These are phyloP conservation scores for Aurelia aurita DNA, from an alignment of 30 jellyfish, hydroid and myxozoan species.

Conservation along the genomic window DNA sequence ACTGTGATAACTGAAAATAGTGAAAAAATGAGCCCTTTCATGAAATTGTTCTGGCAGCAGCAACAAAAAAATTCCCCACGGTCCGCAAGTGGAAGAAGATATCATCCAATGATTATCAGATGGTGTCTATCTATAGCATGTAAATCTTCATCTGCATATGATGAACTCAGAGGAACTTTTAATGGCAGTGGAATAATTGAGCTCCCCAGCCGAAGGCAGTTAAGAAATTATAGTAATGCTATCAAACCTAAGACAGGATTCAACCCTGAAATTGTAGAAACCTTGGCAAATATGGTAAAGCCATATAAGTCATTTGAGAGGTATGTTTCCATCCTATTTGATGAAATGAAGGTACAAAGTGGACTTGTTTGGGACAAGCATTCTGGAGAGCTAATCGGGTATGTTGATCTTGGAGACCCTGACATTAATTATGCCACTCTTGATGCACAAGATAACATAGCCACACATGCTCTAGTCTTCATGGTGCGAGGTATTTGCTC, in stretches of 20 bases:
- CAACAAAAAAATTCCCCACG: slow-evolving; percentile 16
- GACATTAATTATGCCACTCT: slow-evolving; percentile 38
- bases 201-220: slow-evolving; percentile 38
- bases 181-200: slow-evolving; percentile 3
- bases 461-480: slow-evolving; percentile 44
- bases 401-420: slow-evolving; percentile 57
- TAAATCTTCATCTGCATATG: slow-evolving; percentile 55
- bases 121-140: slow-evolving; percentile 50
- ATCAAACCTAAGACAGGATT: slow-evolving; percentile 15
- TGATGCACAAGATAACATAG: slow-evolving; percentile 28
- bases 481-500: slow-evolving; percentile 19
- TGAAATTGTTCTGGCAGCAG: slow-evolving; percentile 62
- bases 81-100: slow-evolving; percentile 4
- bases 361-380: slow-evolving; percentile 70
- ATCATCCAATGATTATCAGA: slow-evolving; percentile 59
- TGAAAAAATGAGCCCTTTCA: slow-evolving; percentile 19
- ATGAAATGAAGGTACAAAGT: slow-evolving; percentile 61
- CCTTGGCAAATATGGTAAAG: background rate
- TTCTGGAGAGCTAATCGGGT: slow-evolving; percentile 60
- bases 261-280: slow-evolving; percentile 3
- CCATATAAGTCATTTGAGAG: background rate
- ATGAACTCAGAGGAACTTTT: slow-evolving; percentile 40
- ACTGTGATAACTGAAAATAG: background rate
- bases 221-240: slow-evolving; percentile 5
- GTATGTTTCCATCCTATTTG: background rate